phyloP scores from a whole-genome alignment of 2,113 vertebrate genomes.

The Beaufortia kweichowensis region DNA sequence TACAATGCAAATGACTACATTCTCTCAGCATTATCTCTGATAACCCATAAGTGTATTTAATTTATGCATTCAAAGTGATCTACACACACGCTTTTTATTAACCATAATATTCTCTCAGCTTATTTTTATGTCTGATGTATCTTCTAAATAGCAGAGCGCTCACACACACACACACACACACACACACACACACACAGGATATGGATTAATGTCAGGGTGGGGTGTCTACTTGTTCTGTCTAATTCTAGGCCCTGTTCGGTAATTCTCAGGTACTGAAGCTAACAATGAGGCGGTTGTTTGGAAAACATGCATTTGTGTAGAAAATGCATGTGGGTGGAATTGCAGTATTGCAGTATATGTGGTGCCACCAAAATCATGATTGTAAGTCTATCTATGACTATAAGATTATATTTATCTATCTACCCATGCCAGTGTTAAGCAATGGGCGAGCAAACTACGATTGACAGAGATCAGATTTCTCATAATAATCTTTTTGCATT shows the following conservation, averaged over 20 bases:
- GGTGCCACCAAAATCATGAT: background rate
- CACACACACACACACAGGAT: too few species aligned
- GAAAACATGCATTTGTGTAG: conserved; percentile 15
- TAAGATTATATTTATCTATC: too few species aligned
- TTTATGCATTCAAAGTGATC: too few species aligned
- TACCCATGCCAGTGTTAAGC: too few species aligned
- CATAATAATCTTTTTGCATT: background rate
- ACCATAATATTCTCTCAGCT: too few species aligned
- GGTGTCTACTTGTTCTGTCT: conserved; percentile 4
- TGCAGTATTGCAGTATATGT: background rate
- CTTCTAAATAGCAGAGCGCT: too few species aligned
- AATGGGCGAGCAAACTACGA: background rate
- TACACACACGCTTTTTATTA: too few species aligned
- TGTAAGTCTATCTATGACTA: too few species aligned
- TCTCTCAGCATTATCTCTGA: background rate
- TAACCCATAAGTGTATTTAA: background rate
- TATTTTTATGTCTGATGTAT: too few species aligned
- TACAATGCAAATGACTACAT: background rate
- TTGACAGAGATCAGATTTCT: background rate
- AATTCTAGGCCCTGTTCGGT: conserved; percentile 36
- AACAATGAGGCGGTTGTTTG: background rate
- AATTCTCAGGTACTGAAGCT: conserved; percentile 7
- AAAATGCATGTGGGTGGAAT: background rate
- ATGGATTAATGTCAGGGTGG: conserved; percentile 12
- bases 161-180: too few species aligned